Conservation (phyloP, 1,140 invertebrate species). For the Drosophila tristis region DNA sequence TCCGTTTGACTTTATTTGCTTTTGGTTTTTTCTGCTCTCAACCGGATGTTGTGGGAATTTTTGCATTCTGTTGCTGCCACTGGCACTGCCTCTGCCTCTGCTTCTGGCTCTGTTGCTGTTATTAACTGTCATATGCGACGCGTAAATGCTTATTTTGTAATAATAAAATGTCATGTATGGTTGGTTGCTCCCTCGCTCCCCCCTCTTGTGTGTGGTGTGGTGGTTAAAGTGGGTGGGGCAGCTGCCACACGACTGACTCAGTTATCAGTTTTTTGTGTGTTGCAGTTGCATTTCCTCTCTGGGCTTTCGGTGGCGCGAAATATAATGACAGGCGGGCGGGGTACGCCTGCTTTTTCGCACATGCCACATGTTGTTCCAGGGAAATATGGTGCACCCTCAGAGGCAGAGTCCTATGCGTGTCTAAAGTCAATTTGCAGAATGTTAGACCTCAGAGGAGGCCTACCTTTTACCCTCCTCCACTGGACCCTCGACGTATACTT, state of each 20-base stretch:
- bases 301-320: conserved; percentile 60
- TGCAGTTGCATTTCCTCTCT: conserved; percentile 35
- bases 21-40: conserved; percentile 58
- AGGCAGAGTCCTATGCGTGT: conserved; percentile 63
- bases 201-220: not conserved
- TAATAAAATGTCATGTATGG: conserved; percentile 76
- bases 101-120: conserved; percentile 33
- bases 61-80: conserved; percentile 59
- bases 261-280: conserved; percentile 48
- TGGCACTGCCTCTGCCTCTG: not conserved
- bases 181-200: conserved; percentile 28
- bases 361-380: conserved; percentile 57
- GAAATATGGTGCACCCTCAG: conserved; percentile 2
- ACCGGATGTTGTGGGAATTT: conserved; percentile 82
- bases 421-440: conserved; percentile 70
- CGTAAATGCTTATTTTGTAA: conserved; percentile 81
- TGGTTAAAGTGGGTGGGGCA: conserved; percentile 22
- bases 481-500: conserved; percentile 60
- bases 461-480: not conserved
- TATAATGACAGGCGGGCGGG: conserved; percentile 63
- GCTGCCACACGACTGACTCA: conserved; percentile 56
- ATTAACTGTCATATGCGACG: conserved; percentile 78
- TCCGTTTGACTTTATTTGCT: conserved; percentile 63
- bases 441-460: conserved; percentile 5
- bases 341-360: conserved; percentile 71